Conservation (phyloP, 2,113 vertebrate genomes). For the Rhodinocichla rosea region DNA sequence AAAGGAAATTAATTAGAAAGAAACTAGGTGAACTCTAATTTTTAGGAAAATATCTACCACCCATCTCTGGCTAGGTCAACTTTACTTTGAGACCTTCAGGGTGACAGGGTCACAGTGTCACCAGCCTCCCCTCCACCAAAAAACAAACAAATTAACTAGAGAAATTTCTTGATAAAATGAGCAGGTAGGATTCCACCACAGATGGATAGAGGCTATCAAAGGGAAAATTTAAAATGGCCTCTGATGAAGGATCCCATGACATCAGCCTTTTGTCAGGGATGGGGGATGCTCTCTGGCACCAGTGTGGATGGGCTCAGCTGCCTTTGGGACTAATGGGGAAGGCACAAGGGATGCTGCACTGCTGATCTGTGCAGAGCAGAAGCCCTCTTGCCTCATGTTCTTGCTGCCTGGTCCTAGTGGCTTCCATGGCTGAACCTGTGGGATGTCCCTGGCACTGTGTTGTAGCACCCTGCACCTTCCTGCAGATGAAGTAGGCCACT, state of each 20-base stretch:
- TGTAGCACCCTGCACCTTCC: background rate
- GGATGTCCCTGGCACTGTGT: accelerated
- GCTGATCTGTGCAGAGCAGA: background rate
- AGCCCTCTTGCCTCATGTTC: background rate
- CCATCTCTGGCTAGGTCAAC: background rate
- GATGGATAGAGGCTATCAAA: background rate
- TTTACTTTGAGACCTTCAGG: background rate
- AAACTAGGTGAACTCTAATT: background rate
- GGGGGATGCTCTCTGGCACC: background rate
- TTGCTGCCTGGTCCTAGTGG: background rate
- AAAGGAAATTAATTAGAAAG: background rate
- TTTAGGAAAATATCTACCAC: background rate
- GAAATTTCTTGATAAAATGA: background rate
- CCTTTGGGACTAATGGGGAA: background rate
- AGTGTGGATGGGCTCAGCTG: background rate
- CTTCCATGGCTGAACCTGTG: background rate
- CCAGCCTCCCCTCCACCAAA: accelerated
- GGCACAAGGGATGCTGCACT: background rate
- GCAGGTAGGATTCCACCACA: background rate
- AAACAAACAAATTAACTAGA: background rate
- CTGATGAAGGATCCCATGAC: background rate
- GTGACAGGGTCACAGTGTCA: background rate
- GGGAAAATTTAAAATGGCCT: background rate
- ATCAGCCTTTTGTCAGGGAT: background rate
- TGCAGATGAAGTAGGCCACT: background rate